Conservation (phyloP, 2,113 vertebrate genomes). For the Tragelaphus scriptus region DNA sequence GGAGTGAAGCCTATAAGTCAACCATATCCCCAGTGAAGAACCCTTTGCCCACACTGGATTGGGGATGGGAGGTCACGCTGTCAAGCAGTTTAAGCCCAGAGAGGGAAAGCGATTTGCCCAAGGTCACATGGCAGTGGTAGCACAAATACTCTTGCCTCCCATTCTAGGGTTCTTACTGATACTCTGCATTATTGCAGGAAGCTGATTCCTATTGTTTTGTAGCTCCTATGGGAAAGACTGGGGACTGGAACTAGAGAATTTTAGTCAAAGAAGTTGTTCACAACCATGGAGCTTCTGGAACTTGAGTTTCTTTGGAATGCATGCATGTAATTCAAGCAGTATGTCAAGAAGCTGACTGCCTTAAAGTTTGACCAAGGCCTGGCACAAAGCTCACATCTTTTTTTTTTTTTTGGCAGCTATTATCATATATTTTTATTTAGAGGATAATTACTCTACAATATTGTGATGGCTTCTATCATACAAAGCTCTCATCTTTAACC, state of each 20-base stretch:
- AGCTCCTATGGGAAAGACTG: not conserved
- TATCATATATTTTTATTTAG: not conserved
- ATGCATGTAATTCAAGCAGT: not conserved
- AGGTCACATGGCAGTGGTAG: not conserved
- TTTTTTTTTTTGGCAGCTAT: not conserved
- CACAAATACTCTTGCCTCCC: not conserved
- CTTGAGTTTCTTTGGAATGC: not conserved
- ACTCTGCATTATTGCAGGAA: not conserved
- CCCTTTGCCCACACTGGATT: not conserved
- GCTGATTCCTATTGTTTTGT: not conserved
- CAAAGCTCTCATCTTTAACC: not conserved
- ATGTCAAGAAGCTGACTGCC: constrained; percentile 23
- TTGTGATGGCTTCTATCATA: not conserved
- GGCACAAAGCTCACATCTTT: not conserved
- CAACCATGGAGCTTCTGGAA: not conserved
- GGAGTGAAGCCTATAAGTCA: not conserved
- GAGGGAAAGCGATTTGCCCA: not conserved
- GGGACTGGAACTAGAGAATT: not conserved
- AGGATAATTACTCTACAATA: not conserved
- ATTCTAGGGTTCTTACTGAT: not conserved
- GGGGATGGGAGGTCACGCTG: not conserved
- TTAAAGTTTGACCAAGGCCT: constrained; percentile 19
- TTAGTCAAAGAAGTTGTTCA: constrained; percentile 1
- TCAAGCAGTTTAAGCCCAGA: not conserved
- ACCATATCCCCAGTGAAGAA: not conserved